These are phyloP conservation scores for Megalonaias nervosa DNA, from an alignment of 1,140 invertebrate species.

Conservation along the genomic window DNA sequence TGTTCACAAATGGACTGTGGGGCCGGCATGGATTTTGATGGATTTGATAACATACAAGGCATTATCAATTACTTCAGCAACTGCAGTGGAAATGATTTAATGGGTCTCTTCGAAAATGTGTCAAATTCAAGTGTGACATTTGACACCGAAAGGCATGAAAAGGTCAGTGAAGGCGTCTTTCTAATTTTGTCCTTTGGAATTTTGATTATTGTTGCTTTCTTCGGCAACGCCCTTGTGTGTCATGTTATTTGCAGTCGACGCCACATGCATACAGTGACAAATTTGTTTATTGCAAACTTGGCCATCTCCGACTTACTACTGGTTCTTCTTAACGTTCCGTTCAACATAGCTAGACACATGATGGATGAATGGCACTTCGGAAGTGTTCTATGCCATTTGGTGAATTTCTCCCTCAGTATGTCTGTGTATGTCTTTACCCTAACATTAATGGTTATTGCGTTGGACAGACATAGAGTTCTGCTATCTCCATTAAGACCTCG, in stretches of 20 bases:
- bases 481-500: slow-evolving; percentile 72
- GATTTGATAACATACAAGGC: no score
- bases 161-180: background rate
- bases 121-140: no score
- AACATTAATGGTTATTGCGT: slow-evolving; percentile 74
- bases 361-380: slow-evolving; percentile 73
- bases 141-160: no score
- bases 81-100: no score
- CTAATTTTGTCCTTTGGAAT: slow-evolving; percentile 66
- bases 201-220: slow-evolving; percentile 67
- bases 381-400: slow-evolving; percentile 70
- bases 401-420: slow-evolving; percentile 74
- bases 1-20: no score
- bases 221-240: slow-evolving; percentile 90
- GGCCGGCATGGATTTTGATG: no score
- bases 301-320: slow-evolving; percentile 95
- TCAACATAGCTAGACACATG: slow-evolving; percentile 69
- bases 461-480: slow-evolving; percentile 74
- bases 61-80: no score
- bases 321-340: slow-evolving; percentile 90
- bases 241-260: slow-evolving; percentile 90
- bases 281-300: slow-evolving; percentile 97
- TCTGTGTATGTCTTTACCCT: slow-evolving; percentile 75
- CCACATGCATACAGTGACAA: slow-evolving; percentile 97
- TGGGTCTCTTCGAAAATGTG: no score